Base-by-base conservation (phyloP, 37 sponge, comb jelly and placozoan genomes). In the Agelas oroides region DNA sequence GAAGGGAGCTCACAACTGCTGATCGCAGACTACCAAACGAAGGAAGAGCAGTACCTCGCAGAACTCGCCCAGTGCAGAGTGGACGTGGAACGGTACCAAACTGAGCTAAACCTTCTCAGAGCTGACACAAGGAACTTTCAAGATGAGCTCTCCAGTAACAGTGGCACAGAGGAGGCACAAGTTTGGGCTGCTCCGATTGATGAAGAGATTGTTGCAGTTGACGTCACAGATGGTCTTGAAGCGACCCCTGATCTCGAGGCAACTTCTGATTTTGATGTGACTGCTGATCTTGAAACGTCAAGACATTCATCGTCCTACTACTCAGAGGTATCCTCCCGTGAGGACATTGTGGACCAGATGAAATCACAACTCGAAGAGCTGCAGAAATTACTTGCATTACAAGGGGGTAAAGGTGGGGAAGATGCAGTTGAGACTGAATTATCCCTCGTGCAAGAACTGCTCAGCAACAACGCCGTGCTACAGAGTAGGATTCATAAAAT, bases 291-390 rank as follows among this genome's bases (percentile, higher is more conserved):
- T n/a, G n/a, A n/a, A n/a, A n/a, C n/a, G n/a, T n/a, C n/a, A n/a
- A n/a, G n/a, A n/a, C n/a, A n/a, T n/a, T n/a, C n/a, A n/a, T n/a
- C n/a, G n/a, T n/a, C n/a, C n/a, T n/a, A n/a, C 75, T 30, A 64
- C 20, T 58, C 52, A 37, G 73, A 78, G 18, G 13, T 56, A 13
- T 34, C 58, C 34, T 34, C 16, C 15, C 78, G 82, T 37, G 81
- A 41, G 19, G 78, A 88, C 35, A 76, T 82, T 2, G 37, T 88
- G 11, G 24, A 46, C 15, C 70, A 77, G 68, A 88, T 88, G 89
- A 82, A 82, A 75, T 59, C 62, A 18, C 89, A 77, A 28, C 78
- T 88, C 25, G 83, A 82, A 77, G 78, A 82, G 30, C 37, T 88
- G 17, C 86, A 85, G 21, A 56, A 37, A n/a, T 40, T 30, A 40